phyloP scores from a whole-genome alignment of 2,113 vertebrate species.

The Tupaia tana region DNA sequence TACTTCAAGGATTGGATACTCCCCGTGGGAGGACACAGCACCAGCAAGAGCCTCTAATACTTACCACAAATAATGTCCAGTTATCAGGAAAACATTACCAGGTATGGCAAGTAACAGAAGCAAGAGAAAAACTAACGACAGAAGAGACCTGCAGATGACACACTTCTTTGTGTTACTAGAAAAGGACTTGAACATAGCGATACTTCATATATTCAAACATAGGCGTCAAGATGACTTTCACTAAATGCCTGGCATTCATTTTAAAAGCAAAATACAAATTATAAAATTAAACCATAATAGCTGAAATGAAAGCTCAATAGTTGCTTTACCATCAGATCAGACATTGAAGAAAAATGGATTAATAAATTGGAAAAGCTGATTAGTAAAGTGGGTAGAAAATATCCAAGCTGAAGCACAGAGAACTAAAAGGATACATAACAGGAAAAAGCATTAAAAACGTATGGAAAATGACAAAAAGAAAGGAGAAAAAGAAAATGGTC shows the following conservation, averaged over 20 bases:
- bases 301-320: not conserved
- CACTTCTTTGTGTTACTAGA: not conserved
- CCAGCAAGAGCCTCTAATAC: not conserved
- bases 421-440: not conserved
- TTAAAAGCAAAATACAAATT: not conserved
- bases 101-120: not conserved
- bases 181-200: not conserved
- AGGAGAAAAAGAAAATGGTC: not conserved
- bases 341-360: constrained; percentile 3
- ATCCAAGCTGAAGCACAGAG: not conserved
- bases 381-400: not conserved
- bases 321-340: not conserved
- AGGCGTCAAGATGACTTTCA: not conserved
- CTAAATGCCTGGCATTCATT: not conserved
- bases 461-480: not conserved
- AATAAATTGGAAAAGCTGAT: not conserved
- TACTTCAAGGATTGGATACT: not conserved
- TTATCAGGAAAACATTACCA: not conserved
- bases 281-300: not conserved
- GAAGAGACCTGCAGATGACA: constrained; percentile 35
- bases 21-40: not conserved
- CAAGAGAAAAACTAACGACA: constrained; percentile 30
- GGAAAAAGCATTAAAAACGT: not conserved
- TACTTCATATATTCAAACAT: not conserved
- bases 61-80: not conserved